Evolutionary conservation across 2,113 vertebrate genomes (phyloP), one percentile per base, ranked within the genome.

Genomic region (Hemicordylus capensis): DNA sequence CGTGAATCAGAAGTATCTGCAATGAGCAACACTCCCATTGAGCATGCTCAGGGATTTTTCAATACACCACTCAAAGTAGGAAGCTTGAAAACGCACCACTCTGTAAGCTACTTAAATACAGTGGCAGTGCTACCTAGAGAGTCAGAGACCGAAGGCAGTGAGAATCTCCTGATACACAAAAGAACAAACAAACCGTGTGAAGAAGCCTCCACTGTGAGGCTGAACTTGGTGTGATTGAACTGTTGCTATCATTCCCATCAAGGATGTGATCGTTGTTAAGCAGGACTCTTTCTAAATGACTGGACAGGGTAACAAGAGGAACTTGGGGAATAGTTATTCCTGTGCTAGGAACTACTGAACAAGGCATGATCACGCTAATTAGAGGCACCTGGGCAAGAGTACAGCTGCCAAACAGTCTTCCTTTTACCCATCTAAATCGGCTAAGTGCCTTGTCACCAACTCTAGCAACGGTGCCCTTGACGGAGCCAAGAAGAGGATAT

Each of bases 301-400:
- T 92, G 93, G 94, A 88, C 94, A 93, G 88, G 86, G 92, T 92
- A 95, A 94, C 89, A 87, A 92, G 90, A 91, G 85, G 90, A 90
- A 88, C 89, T 92, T 83, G 83, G 85, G 82, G 76, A 92, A 93
- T 89, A 92, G 90, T 95, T 88, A 94, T 86, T 88, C 90, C 88
- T 88, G 93, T 92, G 88, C 88, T 81, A 88, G 91, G 93, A 90
- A 86, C 84, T 75, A 81, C 76, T 88, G 89, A 93, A 90, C 79
- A 37, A 39, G 80, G 87, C 72, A 80, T 90, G 85, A 85, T 91
- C 28, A 83, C 54, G 84, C 93, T 95, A 94, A 95, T 95, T 94
- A 95, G 94, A 95, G 94, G 91, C 90, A 93, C 93, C 95, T 93
- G 94, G 91, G 94, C 88, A 87, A 9, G 91, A 90, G 91, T 87